phyloP scores from a whole-genome alignment of 2,113 vertebrate genomes.

The Zosterops lateralis region DNA sequence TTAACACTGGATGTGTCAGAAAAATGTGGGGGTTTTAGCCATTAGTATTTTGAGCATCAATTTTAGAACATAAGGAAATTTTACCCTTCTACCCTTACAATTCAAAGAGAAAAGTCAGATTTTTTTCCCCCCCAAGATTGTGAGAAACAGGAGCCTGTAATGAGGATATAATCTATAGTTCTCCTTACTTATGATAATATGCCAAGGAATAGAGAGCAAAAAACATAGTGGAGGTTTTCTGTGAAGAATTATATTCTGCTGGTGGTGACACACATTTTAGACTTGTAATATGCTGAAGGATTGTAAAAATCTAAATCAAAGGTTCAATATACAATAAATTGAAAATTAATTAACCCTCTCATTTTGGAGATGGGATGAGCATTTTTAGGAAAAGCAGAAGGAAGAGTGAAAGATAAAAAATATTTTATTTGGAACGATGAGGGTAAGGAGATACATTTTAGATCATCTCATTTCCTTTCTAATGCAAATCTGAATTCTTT shows the following conservation, averaged over 20 bases:
- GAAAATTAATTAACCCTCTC: neutral
- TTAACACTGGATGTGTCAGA: neutral
- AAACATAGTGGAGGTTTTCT: neutral
- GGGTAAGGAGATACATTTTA: neutral
- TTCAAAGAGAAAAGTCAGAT: neutral
- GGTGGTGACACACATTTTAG: slow-evolving; percentile 1
- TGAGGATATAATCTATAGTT: neutral
- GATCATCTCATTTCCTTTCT: slow-evolving; percentile 10
- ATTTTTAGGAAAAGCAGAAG: neutral
- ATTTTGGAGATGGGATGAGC: neutral
- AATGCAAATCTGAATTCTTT: slow-evolving; percentile 23
- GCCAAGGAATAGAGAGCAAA: neutral
- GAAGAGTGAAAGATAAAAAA: neutral
- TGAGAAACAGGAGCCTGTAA: neutral
- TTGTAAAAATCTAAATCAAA: neutral
- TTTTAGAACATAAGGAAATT: neutral
- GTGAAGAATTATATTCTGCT: neutral
- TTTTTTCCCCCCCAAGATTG: neutral
- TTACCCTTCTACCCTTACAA: neutral
- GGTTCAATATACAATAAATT: neutral
- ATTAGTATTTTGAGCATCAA: neutral
- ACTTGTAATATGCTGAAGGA: neutral
- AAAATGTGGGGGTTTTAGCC: neutral
- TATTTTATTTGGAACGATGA: neutral
- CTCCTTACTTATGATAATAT: neutral